Base-by-base conservation (phyloP, 2,113 vertebrate genomes). In the Aplodontia rufa region DNA sequence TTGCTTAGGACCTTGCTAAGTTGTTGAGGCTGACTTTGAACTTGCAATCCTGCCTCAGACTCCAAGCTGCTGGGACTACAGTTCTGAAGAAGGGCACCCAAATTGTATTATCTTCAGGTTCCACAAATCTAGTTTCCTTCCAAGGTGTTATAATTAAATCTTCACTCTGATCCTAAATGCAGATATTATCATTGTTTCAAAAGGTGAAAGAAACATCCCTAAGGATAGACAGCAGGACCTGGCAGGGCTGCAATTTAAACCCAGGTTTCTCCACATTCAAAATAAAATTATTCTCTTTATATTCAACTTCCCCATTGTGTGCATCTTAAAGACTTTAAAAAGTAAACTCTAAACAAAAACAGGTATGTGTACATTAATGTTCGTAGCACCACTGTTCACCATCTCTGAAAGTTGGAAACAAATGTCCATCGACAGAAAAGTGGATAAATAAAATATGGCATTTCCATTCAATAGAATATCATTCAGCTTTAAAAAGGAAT, bases 121-220 rank as follows among this genome's bases (percentile, higher is more conserved):
- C 37, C 60, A 94, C 20, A 88, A 55, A 84, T 85, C 68, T 93
- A 30, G 22, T 88, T 85, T 60, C 3, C 40, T 42, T 42, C 13
- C 76, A 75, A 30, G 79, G 62, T n/a, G 4, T 35, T 84, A 47
- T 76, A 84, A 93, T 96, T 79, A 96, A 95, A 60, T 85, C 62
- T 82, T 88, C 62, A 26, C 68, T 6, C 47, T 55, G 53, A 64
- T 49, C 72, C 37, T 92, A 91, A 82, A 88, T 88, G 35, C 69
- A 2, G 49, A 37, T 91, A 71, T 76, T 90, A 60, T 86, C 58
- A 42, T 8, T 83, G 3, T 69, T 78, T 91, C 72, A 86, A 35
- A 49, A 40, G 13, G 35, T 69, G 14, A 16, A 85, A n/a, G 88
- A 94, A 26, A 49, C n/a, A 6, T 35, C 19, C 26, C 58, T 72